phyloP scores from a whole-genome alignment of 2,888 invertebrate genomes.

The Drosophila anceps region DNA sequence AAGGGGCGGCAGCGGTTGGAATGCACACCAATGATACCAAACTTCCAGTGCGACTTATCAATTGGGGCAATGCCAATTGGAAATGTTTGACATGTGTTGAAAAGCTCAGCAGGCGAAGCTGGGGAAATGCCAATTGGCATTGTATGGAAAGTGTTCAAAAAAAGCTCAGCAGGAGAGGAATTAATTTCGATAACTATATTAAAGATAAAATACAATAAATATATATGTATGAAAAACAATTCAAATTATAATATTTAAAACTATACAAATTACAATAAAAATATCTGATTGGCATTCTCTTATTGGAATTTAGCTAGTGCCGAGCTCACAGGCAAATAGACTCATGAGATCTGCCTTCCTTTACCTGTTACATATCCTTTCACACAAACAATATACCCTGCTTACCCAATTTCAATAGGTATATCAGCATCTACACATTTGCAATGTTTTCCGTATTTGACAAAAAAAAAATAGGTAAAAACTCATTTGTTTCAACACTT shows the following conservation, averaged over 20 bases:
- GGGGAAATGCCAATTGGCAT: neutral
- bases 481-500: neutral
- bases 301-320: neutral
- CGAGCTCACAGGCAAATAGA: too few species aligned
- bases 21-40: slow-evolving; percentile 8
- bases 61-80: slow-evolving; percentile 40
- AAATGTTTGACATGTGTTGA: slow-evolving; percentile 31
- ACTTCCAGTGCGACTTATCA: slow-evolving; percentile 28
- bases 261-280: too few species aligned
- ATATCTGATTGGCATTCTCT: too few species aligned
- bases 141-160: neutral
- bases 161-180: neutral
- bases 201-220: neutral
- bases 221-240: neutral
- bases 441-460: neutral
- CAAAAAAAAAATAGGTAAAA: neutral
- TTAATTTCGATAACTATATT: neutral
- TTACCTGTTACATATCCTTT: neutral
- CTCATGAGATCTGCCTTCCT: neutral
- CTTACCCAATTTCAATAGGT: neutral
- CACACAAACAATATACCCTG: neutral
- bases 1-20: slow-evolving; percentile 40
- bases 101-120: slow-evolving; percentile 17
- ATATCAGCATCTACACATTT: neutral
- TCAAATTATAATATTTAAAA: too few species aligned